A percentile compares a stretch with the other conserved stretches of the same genome.
These are phyloP conservation scores for Amphipyra tragopoginis DNA, from an alignment of 2,888 invertebrate genomes.

Conservation along the genomic window DNA sequence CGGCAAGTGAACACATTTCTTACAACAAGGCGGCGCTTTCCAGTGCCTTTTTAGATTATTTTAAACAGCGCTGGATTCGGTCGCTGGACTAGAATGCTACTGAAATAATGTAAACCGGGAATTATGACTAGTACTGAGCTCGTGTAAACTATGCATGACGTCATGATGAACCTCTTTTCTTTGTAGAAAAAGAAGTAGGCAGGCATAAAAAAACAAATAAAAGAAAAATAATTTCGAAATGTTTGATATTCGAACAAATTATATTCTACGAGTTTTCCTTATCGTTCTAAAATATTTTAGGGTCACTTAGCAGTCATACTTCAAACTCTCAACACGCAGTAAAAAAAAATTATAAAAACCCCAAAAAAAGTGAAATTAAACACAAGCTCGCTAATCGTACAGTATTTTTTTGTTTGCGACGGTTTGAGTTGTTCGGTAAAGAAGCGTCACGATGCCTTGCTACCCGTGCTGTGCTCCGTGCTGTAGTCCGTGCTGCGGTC, in stretches of 20 bases:
- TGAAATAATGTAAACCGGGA: too few species aligned
- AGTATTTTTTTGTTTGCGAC: conserved; percentile 32
- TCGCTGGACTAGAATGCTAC: too few species aligned
- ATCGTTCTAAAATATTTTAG: not conserved
- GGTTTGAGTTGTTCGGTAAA: conserved; percentile 38
- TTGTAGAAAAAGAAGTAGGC: too few species aligned
- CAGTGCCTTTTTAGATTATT: too few species aligned
- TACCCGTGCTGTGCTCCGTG: conserved; percentile 63
- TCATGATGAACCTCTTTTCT: too few species aligned
- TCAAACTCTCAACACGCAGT: conserved; percentile 71
- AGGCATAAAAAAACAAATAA: not conserved
- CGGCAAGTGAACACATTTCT: too few species aligned
- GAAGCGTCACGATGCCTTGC: conserved; percentile 67
- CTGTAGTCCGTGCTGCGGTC: conserved; percentile 67
- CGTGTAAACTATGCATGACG: too few species aligned
- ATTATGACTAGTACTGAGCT: too few species aligned
- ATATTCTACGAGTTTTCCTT: conserved; percentile 59
- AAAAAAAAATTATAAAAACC: conserved; percentile 44
- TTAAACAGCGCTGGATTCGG: too few species aligned
- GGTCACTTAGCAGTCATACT: conserved; percentile 65
- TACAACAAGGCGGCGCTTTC: too few species aligned
- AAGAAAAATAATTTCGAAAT: conserved; percentile 4
- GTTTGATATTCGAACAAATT: conserved; percentile 33
- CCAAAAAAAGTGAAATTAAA: conserved; percentile 46
- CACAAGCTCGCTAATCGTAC: conserved; percentile 36